Conservation (phyloP, 2,797 vertebrate species). For the Enteromius treurensis region DNA sequence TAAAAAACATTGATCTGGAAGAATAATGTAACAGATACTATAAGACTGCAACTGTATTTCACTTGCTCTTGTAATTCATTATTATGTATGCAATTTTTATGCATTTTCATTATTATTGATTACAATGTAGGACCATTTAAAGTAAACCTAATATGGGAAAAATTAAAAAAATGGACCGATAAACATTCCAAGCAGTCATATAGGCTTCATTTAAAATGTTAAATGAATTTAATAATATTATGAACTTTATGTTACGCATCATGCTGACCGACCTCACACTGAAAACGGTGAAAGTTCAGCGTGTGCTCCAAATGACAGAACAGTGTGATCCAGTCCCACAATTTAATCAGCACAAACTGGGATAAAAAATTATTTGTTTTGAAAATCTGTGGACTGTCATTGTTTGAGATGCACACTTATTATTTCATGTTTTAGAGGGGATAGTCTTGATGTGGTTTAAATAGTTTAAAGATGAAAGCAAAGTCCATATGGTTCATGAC, state of each 20-base stretch:
- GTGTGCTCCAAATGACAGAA: conserved; percentile 20
- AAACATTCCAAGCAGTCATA: not conserved
- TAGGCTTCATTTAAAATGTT: not conserved
- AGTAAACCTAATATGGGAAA: not conserved
- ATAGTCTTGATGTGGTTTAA: not conserved
- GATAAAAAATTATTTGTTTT: conserved; percentile 2
- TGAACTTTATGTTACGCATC: not conserved
- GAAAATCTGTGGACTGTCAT: not conserved
- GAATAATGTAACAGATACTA: not conserved
- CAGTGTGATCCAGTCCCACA: not conserved
- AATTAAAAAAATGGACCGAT: not conserved
- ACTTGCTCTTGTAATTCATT: not conserved
- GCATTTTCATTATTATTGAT: not conserved
- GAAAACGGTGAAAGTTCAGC: conserved; percentile 21
- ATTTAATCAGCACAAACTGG: conserved; percentile 2
- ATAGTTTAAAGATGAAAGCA: not conserved
- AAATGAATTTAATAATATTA: not conserved
- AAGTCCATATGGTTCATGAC: conserved; percentile 3
- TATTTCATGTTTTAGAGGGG: conserved; percentile 4
- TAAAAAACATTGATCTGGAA: not conserved
- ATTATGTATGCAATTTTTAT: not conserved
- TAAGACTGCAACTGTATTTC: not conserved
- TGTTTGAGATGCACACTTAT: not conserved
- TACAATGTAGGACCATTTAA: not conserved
- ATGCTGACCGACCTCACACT: not conserved